Conservation (phyloP, 2,888 invertebrate genomes). For the Yponomeuta cagnagella region DNA sequence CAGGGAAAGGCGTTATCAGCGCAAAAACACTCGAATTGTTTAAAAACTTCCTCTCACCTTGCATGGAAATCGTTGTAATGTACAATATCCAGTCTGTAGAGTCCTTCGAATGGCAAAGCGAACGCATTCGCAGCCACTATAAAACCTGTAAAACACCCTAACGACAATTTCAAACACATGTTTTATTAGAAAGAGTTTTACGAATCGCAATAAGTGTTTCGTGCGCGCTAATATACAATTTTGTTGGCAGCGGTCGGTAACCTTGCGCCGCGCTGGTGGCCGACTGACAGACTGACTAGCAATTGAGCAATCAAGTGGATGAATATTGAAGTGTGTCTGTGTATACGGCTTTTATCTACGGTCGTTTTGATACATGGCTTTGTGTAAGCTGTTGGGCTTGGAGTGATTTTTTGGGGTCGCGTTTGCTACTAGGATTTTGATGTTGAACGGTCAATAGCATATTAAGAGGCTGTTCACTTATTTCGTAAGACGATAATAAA, state of each 20-base stretch:
- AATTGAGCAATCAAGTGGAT: too few species aligned
- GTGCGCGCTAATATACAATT: neutral
- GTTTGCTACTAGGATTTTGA: too few species aligned
- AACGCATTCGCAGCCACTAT: conserved; percentile 27
- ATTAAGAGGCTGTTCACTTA: too few species aligned
- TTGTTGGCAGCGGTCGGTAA: neutral
- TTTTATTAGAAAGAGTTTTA: neutral
- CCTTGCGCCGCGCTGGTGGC: too few species aligned
- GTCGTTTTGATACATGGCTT: too few species aligned
- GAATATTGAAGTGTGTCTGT: too few species aligned
- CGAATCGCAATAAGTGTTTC: neutral
- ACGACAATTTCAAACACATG: neutral
- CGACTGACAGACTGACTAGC: too few species aligned
- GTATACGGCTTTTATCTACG: too few species aligned
- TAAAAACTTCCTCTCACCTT: conserved; percentile 46
- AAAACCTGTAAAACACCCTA: neutral
- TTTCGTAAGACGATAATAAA: too few species aligned
- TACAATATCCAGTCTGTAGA: conserved; percentile 73
- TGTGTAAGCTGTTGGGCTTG: too few species aligned
- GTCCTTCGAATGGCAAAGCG: conserved; percentile 51
- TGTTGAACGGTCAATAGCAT: too few species aligned
- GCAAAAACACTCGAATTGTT: neutral
- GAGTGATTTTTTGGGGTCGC: too few species aligned
- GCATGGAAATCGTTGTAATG: conserved; percentile 77
- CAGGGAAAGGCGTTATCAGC: neutral